phyloP scores from a whole-genome alignment of 1,140 invertebrate genomes.

The Orius insidiosus region DNA sequence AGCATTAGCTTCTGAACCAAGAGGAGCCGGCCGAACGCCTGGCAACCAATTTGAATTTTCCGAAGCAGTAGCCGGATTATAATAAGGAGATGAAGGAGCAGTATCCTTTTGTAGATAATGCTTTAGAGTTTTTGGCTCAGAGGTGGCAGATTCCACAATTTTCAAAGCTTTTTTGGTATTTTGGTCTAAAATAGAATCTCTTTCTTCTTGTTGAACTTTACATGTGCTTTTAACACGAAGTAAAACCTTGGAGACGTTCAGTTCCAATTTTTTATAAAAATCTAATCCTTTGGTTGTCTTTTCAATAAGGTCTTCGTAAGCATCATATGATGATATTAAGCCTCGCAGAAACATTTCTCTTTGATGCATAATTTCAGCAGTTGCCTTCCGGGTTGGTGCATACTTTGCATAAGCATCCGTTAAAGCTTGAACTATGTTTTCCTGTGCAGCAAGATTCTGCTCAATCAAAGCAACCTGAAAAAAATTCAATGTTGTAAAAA shows the following conservation, averaged over 20 bases:
- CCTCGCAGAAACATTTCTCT: constrained; percentile 35
- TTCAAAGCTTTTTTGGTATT: constrained; percentile 26
- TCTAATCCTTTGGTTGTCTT: constrained; percentile 83
- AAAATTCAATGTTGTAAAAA: constrained; percentile 1
- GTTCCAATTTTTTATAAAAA: constrained; percentile 82
- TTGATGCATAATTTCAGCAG: constrained; percentile 55
- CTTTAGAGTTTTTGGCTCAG: constrained; percentile 34
- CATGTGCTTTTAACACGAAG: constrained; percentile 61
- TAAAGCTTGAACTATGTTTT: constrained; percentile 79
- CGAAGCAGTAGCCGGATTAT: background rate
- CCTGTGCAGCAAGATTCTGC: constrained; percentile 82
- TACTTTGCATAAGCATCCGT: constrained; percentile 85
- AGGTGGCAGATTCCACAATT: constrained; percentile 18
- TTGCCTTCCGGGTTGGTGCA: constrained; percentile 58
- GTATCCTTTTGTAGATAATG: constrained; percentile 60
- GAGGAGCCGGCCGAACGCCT: constrained; percentile 36
- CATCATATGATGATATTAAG: constrained; percentile 71
- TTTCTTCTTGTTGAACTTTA: constrained; percentile 79
- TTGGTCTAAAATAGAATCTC: constrained; percentile 53
- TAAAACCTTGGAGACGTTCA: constrained; percentile 62
- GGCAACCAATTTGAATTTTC: constrained; percentile 31
- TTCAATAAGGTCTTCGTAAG: constrained; percentile 71
- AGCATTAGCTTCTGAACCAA: constrained; percentile 37
- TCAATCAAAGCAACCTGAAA: constrained; percentile 45
- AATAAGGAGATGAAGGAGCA: constrained; percentile 3